A percentile compares a stretch with the other conserved stretches of the same genome.
Conservation (phyloP, 1,140 invertebrate genomes). For the Schlechtendalia chinensis region DNA sequence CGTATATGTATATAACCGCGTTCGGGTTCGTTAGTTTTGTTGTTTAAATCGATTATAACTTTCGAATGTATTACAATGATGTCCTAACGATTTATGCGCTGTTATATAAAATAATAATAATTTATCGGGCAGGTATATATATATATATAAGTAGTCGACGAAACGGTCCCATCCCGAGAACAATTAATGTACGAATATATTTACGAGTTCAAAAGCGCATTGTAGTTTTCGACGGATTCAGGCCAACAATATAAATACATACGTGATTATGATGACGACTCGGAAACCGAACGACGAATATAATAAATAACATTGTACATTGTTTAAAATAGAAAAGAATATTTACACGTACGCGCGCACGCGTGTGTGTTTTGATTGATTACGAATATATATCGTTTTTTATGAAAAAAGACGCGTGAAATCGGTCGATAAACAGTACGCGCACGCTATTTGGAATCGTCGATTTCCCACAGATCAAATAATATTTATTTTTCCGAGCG, state of each 20-base stretch:
- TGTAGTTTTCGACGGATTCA: constrained; percentile 10
- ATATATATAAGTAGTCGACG: constrained; percentile 2
- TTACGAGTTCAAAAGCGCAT: constrained; percentile 27
- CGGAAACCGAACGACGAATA: neutral
- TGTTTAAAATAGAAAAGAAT: constrained; percentile 5
- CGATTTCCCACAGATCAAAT: no score
- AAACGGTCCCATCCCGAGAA: neutral
- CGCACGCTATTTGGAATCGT: no score
- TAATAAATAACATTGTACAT: no score
- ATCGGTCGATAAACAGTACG: no score
- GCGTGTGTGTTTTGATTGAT: constrained; percentile 33
- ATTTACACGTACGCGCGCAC: no score
- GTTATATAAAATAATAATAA: no score
- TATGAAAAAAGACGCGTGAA: no score
- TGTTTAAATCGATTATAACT: constrained; percentile 22
- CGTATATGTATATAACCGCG: neutral
- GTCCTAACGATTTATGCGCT: constrained; percentile 11
- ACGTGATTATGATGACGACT: no score
- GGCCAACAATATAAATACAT: constrained; percentile 15
- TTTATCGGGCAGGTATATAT: no score
- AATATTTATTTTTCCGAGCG: no score
- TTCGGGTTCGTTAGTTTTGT: constrained; percentile 3
- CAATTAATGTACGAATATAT: constrained; percentile 39
- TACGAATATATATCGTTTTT: no score
- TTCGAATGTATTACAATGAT: neutral